Conservation (phyloP, 2,113 vertebrate genomes). For the Rhinolophus ferrumequinum region DNA sequence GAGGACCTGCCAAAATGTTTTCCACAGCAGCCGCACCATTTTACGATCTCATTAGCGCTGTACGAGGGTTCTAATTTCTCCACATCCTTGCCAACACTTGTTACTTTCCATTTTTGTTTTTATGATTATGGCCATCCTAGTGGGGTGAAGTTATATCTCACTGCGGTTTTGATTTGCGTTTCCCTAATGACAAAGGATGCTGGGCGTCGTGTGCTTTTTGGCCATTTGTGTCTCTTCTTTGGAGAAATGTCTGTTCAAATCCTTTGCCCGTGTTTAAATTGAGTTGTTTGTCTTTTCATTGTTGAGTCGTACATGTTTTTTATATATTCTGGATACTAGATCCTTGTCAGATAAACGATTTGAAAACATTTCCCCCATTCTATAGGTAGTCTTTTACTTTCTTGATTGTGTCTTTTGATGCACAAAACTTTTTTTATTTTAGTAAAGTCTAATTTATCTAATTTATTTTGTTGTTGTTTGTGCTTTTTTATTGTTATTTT, state of each 20-base stretch:
- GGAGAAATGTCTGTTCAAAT: neutral
- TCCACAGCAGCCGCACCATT: neutral
- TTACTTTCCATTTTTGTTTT: neutral
- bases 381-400: no score
- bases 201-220: fast-evolving
- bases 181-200: neutral
- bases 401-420: neutral
- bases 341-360: neutral
- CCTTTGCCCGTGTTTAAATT: neutral
- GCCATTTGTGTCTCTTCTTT: neutral
- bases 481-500: no score
- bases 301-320: fast-evolving
- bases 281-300: neutral
- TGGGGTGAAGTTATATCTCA: neutral
- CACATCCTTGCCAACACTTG: neutral
- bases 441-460: neutral
- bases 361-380: neutral
- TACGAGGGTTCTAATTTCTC: fast-evolving
- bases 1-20: neutral
- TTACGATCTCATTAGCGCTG: neutral
- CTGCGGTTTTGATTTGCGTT: neutral
- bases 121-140: neutral
- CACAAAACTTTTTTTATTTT: neutral
- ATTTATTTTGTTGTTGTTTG: neutral
- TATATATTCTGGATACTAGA: neutral